phyloP scores from a whole-genome alignment of 2,113 vertebrate species.

The Malaclemys terrapin region DNA sequence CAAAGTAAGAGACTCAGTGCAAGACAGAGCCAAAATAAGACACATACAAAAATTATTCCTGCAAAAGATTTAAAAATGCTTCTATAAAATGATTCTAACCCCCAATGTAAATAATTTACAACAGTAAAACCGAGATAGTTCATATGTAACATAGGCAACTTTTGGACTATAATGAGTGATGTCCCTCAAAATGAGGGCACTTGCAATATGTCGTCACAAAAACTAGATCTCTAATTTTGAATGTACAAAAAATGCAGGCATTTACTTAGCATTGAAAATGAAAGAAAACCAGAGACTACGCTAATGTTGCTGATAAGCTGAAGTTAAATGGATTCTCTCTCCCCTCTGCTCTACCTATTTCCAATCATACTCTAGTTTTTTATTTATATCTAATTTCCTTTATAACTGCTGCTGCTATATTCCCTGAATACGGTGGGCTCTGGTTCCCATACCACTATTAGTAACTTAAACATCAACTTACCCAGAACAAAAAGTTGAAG shows the following conservation, averaged over 20 bases:
- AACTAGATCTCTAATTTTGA: not conserved
- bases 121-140: not conserved
- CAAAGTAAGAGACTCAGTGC: not conserved
- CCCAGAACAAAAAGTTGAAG: constrained; percentile 95
- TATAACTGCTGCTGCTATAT: constrained; percentile 45
- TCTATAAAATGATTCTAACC: not conserved
- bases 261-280: constrained; percentile 15
- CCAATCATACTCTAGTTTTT: constrained; percentile 2
- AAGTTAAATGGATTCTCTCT: constrained; percentile 22
- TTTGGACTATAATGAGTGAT: not conserved
- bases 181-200: not conserved
- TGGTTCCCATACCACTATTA: constrained; percentile 46
- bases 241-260: not conserved
- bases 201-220: accelerated
- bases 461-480: constrained; percentile 79
- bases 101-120: not conserved
- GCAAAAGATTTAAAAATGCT: not conserved
- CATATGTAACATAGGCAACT: not conserved
- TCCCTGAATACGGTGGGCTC: constrained; percentile 31
- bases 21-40: constrained; percentile 7
- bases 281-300: constrained; percentile 48
- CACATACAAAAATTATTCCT: not conserved
- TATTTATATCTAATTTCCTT: constrained; percentile 54
- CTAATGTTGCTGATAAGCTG: not conserved
- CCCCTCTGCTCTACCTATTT: not conserved